Evolutionary conservation across 23 tunicate genomes (phyloP).

Genomic region (Halocynthia roretzi): DNA sequence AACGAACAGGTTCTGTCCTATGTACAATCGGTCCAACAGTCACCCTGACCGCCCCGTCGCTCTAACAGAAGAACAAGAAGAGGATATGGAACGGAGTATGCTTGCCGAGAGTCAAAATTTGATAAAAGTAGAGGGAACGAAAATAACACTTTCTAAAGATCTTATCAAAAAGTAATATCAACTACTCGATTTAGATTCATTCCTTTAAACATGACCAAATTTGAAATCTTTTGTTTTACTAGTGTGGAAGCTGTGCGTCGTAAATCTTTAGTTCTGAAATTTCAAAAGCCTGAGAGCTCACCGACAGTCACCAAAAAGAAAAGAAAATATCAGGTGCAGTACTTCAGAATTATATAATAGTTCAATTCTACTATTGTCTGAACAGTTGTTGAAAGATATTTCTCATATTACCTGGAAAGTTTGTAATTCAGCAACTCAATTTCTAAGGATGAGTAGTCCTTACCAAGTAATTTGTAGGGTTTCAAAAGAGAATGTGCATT

Average conservation of each 20-base stretch:
- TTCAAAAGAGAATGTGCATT: no score
- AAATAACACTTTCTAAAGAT: conserved; percentile 75
- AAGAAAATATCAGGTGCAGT: conserved; percentile 67
- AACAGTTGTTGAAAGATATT: no score
- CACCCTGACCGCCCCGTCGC: conserved; percentile 68
- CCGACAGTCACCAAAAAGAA: conserved; percentile 38
- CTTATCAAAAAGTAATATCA: conserved; percentile 55
- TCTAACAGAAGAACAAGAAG: conserved; percentile 90
- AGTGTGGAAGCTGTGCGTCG: conserved; percentile 65
- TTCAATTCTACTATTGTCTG: no score
- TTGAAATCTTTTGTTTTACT: background rate
- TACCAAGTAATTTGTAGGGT: no score
- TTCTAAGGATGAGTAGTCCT: no score
- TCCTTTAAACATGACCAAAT: background rate
- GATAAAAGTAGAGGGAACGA: conserved; percentile 90
- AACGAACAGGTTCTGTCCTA: conserved; percentile 85
- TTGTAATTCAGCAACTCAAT: no score
- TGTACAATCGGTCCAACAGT: conserved; percentile 50
- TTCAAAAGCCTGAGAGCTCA: conserved; percentile 70
- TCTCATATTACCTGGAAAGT: no score
- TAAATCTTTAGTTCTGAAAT: conserved; percentile 80
- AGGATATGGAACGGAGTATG: conserved; percentile 74
- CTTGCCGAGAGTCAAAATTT: conserved; percentile 59
- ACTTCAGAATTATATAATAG: no score
- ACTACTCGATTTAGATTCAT: background rate